Conservation (phyloP, 2,888 invertebrate genomes). For the Pammene aurita region DNA sequence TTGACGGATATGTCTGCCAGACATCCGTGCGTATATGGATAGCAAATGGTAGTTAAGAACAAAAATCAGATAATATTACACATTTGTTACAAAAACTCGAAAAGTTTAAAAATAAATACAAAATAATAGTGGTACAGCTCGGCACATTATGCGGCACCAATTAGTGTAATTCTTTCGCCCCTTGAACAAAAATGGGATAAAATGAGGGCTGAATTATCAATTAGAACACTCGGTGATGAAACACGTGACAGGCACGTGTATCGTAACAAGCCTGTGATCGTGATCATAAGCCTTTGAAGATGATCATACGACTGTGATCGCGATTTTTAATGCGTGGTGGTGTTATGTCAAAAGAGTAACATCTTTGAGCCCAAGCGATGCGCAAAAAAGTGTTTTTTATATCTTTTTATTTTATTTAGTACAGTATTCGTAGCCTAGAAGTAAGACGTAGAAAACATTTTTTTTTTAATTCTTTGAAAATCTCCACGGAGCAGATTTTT, state of each 20-base stretch:
- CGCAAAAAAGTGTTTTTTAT: background rate
- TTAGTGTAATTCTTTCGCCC: slow-evolving; percentile 43
- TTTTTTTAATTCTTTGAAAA: no score
- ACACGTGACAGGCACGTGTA: slow-evolving; percentile 70
- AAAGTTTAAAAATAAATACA: background rate
- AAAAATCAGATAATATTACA: no score
- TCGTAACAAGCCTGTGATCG: slow-evolving; percentile 66
- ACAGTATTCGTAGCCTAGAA: no score
- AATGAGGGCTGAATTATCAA: slow-evolving; percentile 67
- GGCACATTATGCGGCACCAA: slow-evolving; percentile 12
- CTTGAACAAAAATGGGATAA: slow-evolving; percentile 48
- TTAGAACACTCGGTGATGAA: slow-evolving; percentile 61
- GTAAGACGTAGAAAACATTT: no score
- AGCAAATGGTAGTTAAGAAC: no score
- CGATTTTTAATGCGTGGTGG: slow-evolving; percentile 1
- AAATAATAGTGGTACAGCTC: background rate
- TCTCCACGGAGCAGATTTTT: no score
- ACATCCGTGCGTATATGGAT: no score
- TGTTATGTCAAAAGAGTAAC: slow-evolving; percentile 45
- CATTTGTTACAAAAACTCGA: no score
- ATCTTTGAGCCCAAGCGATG: slow-evolving; percentile 38
- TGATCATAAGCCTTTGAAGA: slow-evolving; percentile 46
- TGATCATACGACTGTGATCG: slow-evolving; percentile 62
- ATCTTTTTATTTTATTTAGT: background rate
- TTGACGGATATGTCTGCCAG: no score